A percentile compares a stretch with the other conserved stretches of the same genome.
phyloP scores from a whole-genome alignment of 2,113 vertebrate genomes.

The Sardina pilchardus region DNA sequence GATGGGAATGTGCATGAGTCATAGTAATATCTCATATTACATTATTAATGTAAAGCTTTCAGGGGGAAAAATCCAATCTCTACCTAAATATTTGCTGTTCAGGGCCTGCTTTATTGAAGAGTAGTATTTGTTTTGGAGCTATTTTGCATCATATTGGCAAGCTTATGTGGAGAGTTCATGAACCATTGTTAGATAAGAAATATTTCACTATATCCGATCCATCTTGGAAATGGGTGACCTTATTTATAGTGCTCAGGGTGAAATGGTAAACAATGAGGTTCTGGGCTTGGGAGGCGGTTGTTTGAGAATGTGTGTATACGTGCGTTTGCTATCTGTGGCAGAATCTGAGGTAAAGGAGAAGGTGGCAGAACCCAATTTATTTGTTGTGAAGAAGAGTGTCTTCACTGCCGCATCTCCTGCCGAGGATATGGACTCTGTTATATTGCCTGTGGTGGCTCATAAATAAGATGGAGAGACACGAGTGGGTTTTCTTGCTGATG shows the following conservation, averaged over 20 bases:
- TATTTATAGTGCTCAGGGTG: conserved; percentile 1
- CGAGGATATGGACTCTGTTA: conserved; percentile 13
- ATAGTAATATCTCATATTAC: not conserved
- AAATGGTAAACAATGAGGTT: not conserved
- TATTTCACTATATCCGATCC: not conserved
- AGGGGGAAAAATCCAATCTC: not conserved
- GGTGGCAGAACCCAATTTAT: conserved; percentile 2
- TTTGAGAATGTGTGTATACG: not conserved
- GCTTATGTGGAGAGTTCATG: not conserved
- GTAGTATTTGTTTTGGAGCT: not conserved
- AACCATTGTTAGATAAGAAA: not conserved
- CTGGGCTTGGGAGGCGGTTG: not conserved
- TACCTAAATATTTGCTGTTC: not conserved
- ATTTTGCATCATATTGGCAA: not conserved
- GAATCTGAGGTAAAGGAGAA: not conserved
- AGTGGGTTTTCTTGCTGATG: conserved; percentile 10
- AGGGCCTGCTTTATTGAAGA: not conserved
- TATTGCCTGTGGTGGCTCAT: not conserved
- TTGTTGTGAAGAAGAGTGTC: not conserved
- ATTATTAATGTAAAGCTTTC: not conserved
- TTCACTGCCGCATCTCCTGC: not conserved
- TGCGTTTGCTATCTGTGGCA: not conserved
- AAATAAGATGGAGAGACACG: conserved; percentile 1
- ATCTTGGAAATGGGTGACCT: conserved; percentile 8
- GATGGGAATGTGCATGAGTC: not conserved